Evolutionary conservation across 2,888 invertebrate species (phyloP).

Genomic region (Nemoura dubitans): DNA sequence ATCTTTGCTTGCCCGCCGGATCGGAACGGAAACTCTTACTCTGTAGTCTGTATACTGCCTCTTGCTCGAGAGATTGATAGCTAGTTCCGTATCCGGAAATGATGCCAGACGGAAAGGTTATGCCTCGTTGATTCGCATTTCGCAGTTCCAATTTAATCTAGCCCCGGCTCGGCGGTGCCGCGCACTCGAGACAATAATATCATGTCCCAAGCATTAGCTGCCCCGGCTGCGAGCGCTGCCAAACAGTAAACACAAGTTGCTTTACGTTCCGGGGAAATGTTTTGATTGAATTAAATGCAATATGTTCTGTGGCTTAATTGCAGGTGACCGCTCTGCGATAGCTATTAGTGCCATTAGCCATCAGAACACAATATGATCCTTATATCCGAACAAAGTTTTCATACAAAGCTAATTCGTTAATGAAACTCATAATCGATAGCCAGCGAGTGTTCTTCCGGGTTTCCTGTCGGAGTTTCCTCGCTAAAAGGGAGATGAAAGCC

Average conservation of each 20-base stretch:
- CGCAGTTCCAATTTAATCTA: not conserved
- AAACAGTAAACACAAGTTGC: not conserved
- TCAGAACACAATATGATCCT: not conserved
- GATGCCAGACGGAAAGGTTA: slow-evolving; percentile 12
- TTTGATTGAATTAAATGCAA: not conserved
- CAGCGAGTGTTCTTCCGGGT: not conserved
- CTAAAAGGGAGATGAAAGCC: not conserved
- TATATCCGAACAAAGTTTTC: not conserved
- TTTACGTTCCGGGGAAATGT: not conserved
- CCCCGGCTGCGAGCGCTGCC: not conserved
- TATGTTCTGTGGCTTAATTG: not conserved
- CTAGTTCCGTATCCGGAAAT: slow-evolving; percentile 7
- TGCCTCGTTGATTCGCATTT: not conserved
- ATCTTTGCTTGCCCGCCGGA: not conserved
- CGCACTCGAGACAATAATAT: not conserved
- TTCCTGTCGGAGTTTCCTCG: not conserved
- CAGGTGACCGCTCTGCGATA: not conserved
- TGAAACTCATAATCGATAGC: not conserved
- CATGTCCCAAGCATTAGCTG: not conserved
- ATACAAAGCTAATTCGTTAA: not conserved
- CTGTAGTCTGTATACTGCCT: not conserved
- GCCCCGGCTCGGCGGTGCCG: not conserved
- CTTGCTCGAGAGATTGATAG: not conserved
- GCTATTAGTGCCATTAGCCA: not conserved
- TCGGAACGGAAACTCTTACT: not conserved